A percentile compares a stretch with the other conserved stretches of the same genome.
phyloP scores from a whole-genome alignment of 2,888 invertebrate genomes.

The Oscheius myriophilus region DNA sequence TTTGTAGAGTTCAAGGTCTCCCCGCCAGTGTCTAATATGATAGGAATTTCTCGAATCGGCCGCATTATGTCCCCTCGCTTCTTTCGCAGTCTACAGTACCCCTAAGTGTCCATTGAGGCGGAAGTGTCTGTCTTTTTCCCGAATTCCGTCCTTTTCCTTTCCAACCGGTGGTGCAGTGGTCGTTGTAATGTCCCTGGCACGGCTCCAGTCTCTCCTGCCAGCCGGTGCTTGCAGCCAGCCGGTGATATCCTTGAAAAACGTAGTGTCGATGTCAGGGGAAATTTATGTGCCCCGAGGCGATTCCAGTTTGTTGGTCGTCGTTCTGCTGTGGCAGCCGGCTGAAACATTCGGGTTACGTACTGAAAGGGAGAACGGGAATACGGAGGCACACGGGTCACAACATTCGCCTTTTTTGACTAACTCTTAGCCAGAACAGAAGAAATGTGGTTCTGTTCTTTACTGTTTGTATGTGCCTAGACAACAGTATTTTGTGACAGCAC shows the following conservation, averaged over 20 bases:
- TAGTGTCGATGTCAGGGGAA: constrained; percentile 4
- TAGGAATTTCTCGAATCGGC: too few species aligned
- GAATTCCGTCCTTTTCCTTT: constrained; percentile 15
- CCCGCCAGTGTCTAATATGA: too few species aligned
- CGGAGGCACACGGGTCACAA: constrained; percentile 10
- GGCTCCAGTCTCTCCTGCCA: too few species aligned
- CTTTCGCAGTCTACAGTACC: background rate
- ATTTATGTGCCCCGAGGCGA: constrained; percentile 5
- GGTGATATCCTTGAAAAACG: constrained; percentile 11
- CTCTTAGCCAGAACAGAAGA: too few species aligned
- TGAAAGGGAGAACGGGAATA: background rate
- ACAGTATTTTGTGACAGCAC: too few species aligned
- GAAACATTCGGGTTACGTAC: constrained; percentile 16
- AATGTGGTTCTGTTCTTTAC: background rate
- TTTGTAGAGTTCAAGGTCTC: too few species aligned
- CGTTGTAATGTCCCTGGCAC: too few species aligned
- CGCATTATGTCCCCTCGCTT: background rate
- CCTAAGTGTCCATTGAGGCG: background rate
- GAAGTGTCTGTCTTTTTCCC: background rate
- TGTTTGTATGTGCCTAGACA: background rate
- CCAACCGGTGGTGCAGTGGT: constrained; percentile 8
- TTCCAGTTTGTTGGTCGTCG: background rate
- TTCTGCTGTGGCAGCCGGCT: constrained; percentile 14
- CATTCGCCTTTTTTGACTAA: too few species aligned
- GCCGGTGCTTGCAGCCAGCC: background rate